Base-by-base conservation (phyloP, 2,797 vertebrate genomes). In the Enteromius trimaculatus region DNA sequence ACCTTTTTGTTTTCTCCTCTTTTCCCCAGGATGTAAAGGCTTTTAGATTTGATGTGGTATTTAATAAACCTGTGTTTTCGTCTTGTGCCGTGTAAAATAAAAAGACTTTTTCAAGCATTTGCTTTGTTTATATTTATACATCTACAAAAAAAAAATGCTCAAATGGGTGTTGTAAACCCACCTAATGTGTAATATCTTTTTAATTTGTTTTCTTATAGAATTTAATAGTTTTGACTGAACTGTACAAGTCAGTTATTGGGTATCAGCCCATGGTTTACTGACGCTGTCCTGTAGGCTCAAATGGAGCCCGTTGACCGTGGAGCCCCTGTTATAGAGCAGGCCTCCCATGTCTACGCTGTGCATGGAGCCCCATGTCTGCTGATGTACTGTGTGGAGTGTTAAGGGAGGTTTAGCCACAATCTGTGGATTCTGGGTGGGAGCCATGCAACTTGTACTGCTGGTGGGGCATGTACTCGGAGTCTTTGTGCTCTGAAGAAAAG, bases 331-430 rank as follows among this genome's bases (percentile, higher is more conserved):
- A 85, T 90, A 92, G 85, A 89, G 92, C 75, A 91, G 92, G 42
- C 89, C 29, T 2, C 79, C 34, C 0, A 92, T 87, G 7, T 90
- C 37, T 44, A 65, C 80, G 1, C 86, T 86, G 84, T 92, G 93
- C 66, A 92, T 91, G 9, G 89, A 85, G 77, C 88, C 92, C 90
- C 93, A 94, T 13, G 91, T 85, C 34, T 89, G 91, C 88, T 92
- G 90, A 58, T 92, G 89, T 29, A 81, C 80, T 14, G 77, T 60
- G 44, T 81, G 78, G 89, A 85, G 71, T 85, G 77, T 47, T 78
- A 80, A 14, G 60, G 31, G 19, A 34, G 65, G 7, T 83, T 90
- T 88, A 6, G 88, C 1, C 5, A 76, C 26, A 8, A 81, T 37
- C 75, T 86, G 77, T 55, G 71, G 62, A 23, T 81, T 93, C 77